These are phyloP conservation scores for Aeoliscus strigatus DNA, from an alignment of 2,797 vertebrate genomes.

Conservation along the genomic window DNA sequence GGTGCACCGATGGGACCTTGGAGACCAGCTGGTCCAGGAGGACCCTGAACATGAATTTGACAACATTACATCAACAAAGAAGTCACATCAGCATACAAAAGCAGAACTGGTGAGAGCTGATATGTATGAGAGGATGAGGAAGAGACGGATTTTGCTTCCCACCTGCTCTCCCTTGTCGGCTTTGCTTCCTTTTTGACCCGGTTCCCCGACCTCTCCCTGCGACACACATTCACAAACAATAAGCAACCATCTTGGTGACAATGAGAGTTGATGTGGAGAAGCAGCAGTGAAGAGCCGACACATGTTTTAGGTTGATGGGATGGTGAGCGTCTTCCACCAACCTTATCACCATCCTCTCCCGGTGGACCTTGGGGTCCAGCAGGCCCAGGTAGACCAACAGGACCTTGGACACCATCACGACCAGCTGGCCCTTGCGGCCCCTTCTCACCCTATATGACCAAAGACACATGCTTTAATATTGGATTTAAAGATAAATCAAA, in stretches of 20 bases:
- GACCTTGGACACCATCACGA: constrained; percentile 93
- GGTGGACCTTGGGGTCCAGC: constrained; percentile 94
- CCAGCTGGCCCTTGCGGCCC: constrained; percentile 94
- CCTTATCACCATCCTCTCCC: constrained; percentile 98
- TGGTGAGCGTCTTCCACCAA: constrained; percentile 49
- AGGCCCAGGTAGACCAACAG: constrained; percentile 93
- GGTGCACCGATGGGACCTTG: constrained; percentile 95
- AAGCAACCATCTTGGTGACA: not conserved
- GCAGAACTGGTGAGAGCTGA: constrained; percentile 1
- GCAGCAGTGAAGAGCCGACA: constrained; percentile 18
- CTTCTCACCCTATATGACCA: constrained; percentile 87
- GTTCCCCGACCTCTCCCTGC: constrained; percentile 96
- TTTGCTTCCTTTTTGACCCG: constrained; percentile 97
- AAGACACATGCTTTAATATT: constrained; percentile 4
- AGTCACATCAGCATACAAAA: no score
- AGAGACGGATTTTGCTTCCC: not conserved
- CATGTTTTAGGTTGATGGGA: constrained; percentile 9
- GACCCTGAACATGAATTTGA: constrained; percentile 83
- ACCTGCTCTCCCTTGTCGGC: constrained; percentile 98
- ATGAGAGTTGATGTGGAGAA: constrained; percentile 41
- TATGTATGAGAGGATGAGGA: not conserved
- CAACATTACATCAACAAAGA: no score
- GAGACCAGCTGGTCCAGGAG: constrained; percentile 91
- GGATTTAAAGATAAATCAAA: not conserved
- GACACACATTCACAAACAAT: constrained; percentile 38